Base-by-base conservation (phyloP, 1,140 invertebrate genomes). In the Panagrolaimus sp. region DNA sequence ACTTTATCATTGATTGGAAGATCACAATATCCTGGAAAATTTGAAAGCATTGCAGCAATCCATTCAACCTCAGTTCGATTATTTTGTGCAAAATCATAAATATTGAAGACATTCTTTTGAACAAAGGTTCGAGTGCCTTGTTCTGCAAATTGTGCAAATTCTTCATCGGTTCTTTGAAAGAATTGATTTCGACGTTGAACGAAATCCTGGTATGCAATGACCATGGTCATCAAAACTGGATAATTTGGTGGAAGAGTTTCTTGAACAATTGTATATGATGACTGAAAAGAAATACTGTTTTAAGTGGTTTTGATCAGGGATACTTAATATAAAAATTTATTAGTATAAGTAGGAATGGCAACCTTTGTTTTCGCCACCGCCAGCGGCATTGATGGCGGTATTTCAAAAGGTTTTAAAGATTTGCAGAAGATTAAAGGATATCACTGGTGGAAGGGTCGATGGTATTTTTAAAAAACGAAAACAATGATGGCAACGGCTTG, bases 21-120 rank as follows among this genome's bases (percentile, higher is more conserved):
- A 14, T 44, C 70, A 28, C 48, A 38, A 58, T 65, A 72, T 5
- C 71, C 70, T 17, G 72, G 48, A n/a, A 63, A 71, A 15, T 69
- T 47, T 10, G 70, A 72, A 12, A 72, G 17, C 71, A 72, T 72
- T 17, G 72, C 70, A 12, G 55, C 71, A 43, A 72, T 72, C 46
- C 72, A 72, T 24, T 72, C 58, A 10, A 72, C 52, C 52, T 72
- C 71, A n/a, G 21, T 21, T 4, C 69, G 71, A 48, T 72, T 72
- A 32, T 64, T 72, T 52, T 72, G 24, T 44, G 63, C 55, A n/a
- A 46, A 64, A 32, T 72, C 63, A 9, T 48, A 43, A 2, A 72
- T 17, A 15, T 72, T 65, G 21, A 72, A 38, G 28, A 58, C 52
- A 28, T 14, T n/a, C 17, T 58, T 58, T 28, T 26, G 15, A 12